Evolutionary conservation across 1,140 invertebrate species (phyloP).

Genomic region (Zaprionus tsacasi): DNA sequence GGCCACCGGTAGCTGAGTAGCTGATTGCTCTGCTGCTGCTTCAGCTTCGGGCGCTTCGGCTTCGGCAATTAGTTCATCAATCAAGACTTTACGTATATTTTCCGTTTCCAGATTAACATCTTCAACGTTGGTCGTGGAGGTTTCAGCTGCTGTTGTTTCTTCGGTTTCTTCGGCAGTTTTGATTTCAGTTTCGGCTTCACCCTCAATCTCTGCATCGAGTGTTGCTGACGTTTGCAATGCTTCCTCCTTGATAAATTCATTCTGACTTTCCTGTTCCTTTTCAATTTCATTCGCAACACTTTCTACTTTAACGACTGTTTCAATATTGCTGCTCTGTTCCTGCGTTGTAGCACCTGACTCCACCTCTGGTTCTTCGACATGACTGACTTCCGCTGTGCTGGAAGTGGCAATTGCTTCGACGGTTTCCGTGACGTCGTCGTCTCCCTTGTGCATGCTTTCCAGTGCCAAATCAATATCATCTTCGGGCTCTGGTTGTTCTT

Average conservation of each 20-base stretch:
- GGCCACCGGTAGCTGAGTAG: slow-evolving; percentile 25
- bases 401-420: slow-evolving; percentile 16
- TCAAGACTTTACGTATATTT: slow-evolving; percentile 61
- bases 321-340: background rate
- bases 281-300: slow-evolving; percentile 22
- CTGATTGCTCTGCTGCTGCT: slow-evolving; percentile 1
- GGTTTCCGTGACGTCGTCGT: slow-evolving; percentile 29
- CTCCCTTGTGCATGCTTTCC: slow-evolving; percentile 67
- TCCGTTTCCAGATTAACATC: slow-evolving; percentile 61
- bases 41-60: slow-evolving; percentile 43
- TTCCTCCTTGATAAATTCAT: slow-evolving; percentile 66
- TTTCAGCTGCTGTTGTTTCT: slow-evolving; percentile 18
- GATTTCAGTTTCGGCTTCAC: background rate
- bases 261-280: slow-evolving; percentile 41
- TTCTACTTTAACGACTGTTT: slow-evolving; percentile 17
- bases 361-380: slow-evolving; percentile 4
- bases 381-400: slow-evolving; percentile 21
- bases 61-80: slow-evolving; percentile 68
- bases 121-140: slow-evolving; percentile 29
- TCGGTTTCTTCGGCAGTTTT: background rate
- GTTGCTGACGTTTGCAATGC: slow-evolving; percentile 8
- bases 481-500: slow-evolving; percentile 42
- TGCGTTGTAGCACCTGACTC: slow-evolving; percentile 13
- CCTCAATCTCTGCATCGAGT: background rate
- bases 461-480: slow-evolving; percentile 77